phyloP scores from a whole-genome alignment of 2,113 vertebrate species.

The Entelurus aequoreus region DNA sequence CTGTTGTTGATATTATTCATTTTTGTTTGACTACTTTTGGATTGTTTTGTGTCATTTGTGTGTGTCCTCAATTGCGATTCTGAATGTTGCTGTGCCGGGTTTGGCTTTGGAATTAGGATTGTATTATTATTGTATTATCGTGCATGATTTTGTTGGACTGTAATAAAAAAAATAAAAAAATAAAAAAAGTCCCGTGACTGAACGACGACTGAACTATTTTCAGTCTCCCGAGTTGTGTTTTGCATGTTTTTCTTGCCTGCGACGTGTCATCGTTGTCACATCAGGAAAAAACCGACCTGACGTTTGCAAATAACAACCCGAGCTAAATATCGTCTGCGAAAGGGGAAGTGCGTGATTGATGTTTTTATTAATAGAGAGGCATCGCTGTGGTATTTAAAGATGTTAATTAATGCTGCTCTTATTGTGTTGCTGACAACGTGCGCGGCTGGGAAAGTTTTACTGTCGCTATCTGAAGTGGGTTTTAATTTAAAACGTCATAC shows the following conservation, averaged over 20 bases:
- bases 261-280: neutral
- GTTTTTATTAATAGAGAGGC: constrained; percentile 15
- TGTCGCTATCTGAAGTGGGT: constrained; percentile 37
- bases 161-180: too few species aligned
- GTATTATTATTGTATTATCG: too few species aligned
- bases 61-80: too few species aligned
- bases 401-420: constrained; percentile 43
- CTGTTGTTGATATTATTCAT: too few species aligned
- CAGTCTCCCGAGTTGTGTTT: neutral
- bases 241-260: neutral
- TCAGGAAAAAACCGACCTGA: neutral
- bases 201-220: too few species aligned
- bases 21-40: too few species aligned
- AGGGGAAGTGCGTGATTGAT: constrained; percentile 6
- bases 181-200: too few species aligned
- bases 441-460: constrained; percentile 36
- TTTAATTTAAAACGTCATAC: constrained; percentile 50
- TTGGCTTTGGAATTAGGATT: too few species aligned
- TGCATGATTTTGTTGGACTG: too few species aligned
- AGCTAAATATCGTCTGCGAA: constrained; percentile 9
- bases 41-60: too few species aligned
- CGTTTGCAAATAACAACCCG: constrained; percentile 7
- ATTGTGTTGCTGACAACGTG: constrained; percentile 36
- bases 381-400: constrained; percentile 1
- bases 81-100: too few species aligned